phyloP scores from a whole-genome alignment of 2,888 invertebrate species.

The Epistrophella euchroma region DNA sequence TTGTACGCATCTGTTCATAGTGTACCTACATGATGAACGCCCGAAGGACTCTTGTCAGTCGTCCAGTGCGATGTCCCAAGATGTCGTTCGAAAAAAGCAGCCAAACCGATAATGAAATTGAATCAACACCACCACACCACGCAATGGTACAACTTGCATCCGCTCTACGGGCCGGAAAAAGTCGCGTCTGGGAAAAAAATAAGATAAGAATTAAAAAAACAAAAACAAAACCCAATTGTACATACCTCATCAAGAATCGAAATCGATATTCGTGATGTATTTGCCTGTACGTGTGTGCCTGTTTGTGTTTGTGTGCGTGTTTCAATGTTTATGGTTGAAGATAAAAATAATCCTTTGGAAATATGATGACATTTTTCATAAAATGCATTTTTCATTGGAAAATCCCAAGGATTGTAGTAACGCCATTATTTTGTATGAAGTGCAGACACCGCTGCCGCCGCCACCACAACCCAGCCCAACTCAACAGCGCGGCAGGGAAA shows the following conservation, averaged over 20 bases:
- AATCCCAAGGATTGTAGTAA: conserved; percentile 61
- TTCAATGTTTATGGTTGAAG: not conserved
- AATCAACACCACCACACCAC: conserved; percentile 62
- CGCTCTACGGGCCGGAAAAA: conserved; percentile 30
- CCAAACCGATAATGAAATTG: conserved; percentile 62
- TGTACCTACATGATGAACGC: conserved; percentile 16
- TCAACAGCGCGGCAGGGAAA: conserved; percentile 1
- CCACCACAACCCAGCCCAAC: conserved; percentile 1
- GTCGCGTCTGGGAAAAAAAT: conserved; percentile 19
- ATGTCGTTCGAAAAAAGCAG: conserved; percentile 28
- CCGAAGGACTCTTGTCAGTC: conserved; percentile 3
- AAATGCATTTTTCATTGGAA: conserved; percentile 73
- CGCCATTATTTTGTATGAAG: conserved; percentile 22
- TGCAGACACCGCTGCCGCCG: conserved; percentile 47
- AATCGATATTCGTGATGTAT: conserved; percentile 40
- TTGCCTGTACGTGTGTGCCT: not conserved
- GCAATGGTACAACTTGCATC: conserved; percentile 46
- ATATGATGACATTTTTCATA: conserved; percentile 69
- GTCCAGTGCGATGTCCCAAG: conserved; percentile 16
- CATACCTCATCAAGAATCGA: conserved; percentile 37
- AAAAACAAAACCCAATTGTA: conserved; percentile 20
- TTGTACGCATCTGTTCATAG: conserved; percentile 51
- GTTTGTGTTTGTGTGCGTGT: conserved; percentile 11
- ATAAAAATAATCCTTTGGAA: conserved; percentile 62
- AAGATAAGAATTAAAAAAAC: not conserved